A percentile compares a stretch with the other conserved stretches of the same genome.
Conservation (phyloP, 2,888 invertebrate genomes). For the Cosmia trapezina region DNA sequence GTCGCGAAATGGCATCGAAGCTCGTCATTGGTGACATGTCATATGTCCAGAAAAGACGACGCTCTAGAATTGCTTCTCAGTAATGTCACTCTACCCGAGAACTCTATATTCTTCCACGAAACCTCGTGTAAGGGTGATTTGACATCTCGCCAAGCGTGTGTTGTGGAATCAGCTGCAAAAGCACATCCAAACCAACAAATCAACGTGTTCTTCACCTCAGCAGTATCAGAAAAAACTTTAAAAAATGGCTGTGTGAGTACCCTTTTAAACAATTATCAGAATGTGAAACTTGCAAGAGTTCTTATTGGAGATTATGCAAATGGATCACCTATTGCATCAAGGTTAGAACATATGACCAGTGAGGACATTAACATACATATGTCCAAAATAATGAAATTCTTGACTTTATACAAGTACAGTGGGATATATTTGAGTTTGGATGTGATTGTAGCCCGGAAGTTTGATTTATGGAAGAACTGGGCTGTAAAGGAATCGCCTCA, state of each 20-base stretch:
- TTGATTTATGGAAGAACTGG: constrained; percentile 48
- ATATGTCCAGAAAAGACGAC: constrained; percentile 23
- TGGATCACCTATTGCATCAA: constrained; percentile 28
- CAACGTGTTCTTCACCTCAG: constrained; percentile 40
- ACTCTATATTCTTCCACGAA: constrained; percentile 57
- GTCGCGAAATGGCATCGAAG: neutral
- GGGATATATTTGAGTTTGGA: constrained; percentile 53
- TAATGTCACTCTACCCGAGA: constrained; percentile 6
- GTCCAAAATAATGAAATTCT: constrained; percentile 46
- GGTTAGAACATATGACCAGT: neutral
- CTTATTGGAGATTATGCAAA: constrained; percentile 34
- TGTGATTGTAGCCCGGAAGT: constrained; percentile 33
- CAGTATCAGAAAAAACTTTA: constrained; percentile 12
- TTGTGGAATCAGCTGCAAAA: constrained; percentile 56
- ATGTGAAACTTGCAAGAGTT: constrained; percentile 46
- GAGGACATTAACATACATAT: constrained; percentile 16
- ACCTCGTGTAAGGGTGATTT: constrained; percentile 49
- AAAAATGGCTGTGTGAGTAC: constrained; percentile 1
- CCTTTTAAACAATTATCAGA: constrained; percentile 16
- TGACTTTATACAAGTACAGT: constrained; percentile 52
- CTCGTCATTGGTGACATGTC: constrained; percentile 1
- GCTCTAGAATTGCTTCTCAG: constrained; percentile 11
- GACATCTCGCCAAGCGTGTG: constrained; percentile 49
- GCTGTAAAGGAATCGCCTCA: constrained; percentile 40
- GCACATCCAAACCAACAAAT: constrained; percentile 43